Conservation (phyloP, 2,888 invertebrate genomes). For the Beris morrisii region DNA sequence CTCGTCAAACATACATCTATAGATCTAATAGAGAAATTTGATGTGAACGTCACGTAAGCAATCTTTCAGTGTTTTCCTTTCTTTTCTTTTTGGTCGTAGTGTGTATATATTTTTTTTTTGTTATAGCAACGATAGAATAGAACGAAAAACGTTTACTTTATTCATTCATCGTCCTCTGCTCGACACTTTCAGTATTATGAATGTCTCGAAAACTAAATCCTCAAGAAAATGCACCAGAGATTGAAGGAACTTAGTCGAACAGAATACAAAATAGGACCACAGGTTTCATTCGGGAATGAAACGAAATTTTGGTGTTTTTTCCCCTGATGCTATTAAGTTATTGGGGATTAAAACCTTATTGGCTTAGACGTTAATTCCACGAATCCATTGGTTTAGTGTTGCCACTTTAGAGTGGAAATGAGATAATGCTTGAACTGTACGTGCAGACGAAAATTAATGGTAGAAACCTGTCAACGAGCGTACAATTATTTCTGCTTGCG, state of each 20-base stretch:
- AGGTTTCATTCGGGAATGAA: too few relatives aligned
- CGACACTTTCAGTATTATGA: slow-evolving; percentile 20
- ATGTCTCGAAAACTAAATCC: slow-evolving; percentile 20
- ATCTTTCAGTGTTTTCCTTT: slow-evolving; percentile 33
- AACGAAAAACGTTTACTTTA: slow-evolving; percentile 23
- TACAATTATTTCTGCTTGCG: too few relatives aligned
- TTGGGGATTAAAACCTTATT: too few relatives aligned
- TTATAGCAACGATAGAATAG: neutral
- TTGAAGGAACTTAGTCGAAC: slow-evolving; percentile 13
- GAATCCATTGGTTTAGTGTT: too few relatives aligned
- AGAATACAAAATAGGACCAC: slow-evolving; percentile 26
- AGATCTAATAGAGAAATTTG: slow-evolving; percentile 39
- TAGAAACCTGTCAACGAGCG: too few relatives aligned
- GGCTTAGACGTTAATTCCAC: too few relatives aligned
- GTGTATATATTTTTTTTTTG: neutral
- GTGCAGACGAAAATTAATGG: too few relatives aligned
- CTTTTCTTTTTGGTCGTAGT: slow-evolving; percentile 22
- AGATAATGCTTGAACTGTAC: too few relatives aligned
- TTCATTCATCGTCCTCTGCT: slow-evolving; percentile 25
- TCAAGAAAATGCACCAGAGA: slow-evolving; percentile 15
- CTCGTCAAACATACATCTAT: neutral
- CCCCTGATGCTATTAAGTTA: too few relatives aligned
- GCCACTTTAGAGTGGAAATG: too few relatives aligned
- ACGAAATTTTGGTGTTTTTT: too few relatives aligned
- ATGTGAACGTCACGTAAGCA: slow-evolving; percentile 40